Evolutionary conservation across 2,113 vertebrate species (phyloP).

Genomic region (Antechinus stuartii): DNA sequence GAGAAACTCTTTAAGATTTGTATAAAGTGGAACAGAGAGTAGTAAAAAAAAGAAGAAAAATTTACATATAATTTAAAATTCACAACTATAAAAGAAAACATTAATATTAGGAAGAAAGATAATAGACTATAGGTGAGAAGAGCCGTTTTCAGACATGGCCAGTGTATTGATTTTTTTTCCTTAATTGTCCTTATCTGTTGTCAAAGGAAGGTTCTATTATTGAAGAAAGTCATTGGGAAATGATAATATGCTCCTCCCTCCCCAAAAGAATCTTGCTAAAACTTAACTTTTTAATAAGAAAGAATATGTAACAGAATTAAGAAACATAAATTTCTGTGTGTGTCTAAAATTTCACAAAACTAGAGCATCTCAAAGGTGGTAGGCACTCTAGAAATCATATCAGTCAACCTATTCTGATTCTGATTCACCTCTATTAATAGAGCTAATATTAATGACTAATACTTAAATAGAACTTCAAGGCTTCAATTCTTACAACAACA

Average conservation of each 20-base stretch:
- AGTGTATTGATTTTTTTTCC: background rate
- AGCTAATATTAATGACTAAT: background rate
- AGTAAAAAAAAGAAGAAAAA: background rate
- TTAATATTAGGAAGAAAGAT: background rate
- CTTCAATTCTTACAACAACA: background rate
- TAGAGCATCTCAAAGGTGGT: background rate
- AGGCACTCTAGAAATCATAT: background rate
- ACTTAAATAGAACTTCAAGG: background rate
- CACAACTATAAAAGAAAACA: background rate
- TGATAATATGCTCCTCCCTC: too few relatives aligned
- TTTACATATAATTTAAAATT: background rate
- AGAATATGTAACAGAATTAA: background rate
- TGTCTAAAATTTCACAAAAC: background rate
- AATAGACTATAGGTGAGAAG: background rate
- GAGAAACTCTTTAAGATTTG: background rate
- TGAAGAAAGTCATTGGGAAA: background rate
- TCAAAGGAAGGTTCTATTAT: background rate
- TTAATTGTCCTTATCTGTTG: background rate
- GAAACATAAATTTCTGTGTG: background rate
- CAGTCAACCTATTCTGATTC: background rate
- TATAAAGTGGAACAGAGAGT: background rate
- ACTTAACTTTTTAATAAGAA: background rate
- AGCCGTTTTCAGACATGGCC: background rate
- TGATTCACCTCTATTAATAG: background rate
- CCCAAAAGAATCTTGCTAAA: background rate